Conservation (phyloP, 2,113 vertebrate genomes). For the Prinia subflava region DNA sequence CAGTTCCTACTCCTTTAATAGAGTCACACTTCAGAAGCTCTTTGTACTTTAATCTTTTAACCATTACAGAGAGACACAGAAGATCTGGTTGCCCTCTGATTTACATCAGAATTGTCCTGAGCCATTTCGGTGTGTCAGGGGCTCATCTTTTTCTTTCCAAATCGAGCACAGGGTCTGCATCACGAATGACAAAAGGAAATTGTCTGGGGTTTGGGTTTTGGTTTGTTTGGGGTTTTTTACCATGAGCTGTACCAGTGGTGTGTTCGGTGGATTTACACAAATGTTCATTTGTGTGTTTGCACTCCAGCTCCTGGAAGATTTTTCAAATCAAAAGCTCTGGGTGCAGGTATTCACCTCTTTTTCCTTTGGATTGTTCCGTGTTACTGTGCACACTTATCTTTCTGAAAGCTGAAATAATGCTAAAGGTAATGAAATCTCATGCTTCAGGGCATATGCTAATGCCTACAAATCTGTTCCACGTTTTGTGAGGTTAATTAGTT, state of each 20-base stretch:
- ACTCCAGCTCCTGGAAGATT: neutral
- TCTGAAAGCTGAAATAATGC: conserved; percentile 4
- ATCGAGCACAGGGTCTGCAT: neutral
- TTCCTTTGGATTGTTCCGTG: neutral
- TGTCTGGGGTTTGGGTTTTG: neutral
- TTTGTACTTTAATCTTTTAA: neutral
- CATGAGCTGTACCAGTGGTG: neutral
- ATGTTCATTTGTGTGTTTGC: neutral
- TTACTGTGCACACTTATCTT: neutral
- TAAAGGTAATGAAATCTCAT: conserved; percentile 31
- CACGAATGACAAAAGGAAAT: neutral
- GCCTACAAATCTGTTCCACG: neutral
- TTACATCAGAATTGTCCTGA: neutral
- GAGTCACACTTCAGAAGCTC: neutral
- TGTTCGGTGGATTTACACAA: neutral
- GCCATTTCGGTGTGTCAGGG: neutral
- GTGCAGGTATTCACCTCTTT: neutral
- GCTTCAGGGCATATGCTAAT: conserved; percentile 16
- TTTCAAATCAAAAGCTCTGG: neutral
- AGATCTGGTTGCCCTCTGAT: neutral
- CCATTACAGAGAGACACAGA: neutral
- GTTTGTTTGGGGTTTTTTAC: neutral
- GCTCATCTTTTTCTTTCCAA: neutral
- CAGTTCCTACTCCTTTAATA: neutral
- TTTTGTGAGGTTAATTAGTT: conserved; percentile 32